phyloP scores from a whole-genome alignment of 1,140 invertebrate genomes.

The Drosophila mojavensis region DNA sequence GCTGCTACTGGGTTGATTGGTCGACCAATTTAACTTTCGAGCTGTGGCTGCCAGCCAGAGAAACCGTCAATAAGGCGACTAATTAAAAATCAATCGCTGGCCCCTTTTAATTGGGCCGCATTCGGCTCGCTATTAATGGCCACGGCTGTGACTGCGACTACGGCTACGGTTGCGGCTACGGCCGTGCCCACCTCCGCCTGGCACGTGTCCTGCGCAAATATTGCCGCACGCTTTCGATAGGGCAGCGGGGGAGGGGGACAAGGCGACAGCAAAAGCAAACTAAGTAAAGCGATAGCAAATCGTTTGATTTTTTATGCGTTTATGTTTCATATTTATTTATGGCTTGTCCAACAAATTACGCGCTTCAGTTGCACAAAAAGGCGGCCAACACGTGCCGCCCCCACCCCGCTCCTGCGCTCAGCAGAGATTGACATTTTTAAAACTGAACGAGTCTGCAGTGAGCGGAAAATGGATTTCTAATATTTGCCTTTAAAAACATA shows the following conservation, averaged over 20 bases:
- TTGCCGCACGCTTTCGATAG: slow-evolving; percentile 23
- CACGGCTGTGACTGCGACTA: background rate
- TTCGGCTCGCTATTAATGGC: slow-evolving; percentile 48
- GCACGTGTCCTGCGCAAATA: slow-evolving; percentile 64
- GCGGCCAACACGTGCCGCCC: slow-evolving; percentile 69
- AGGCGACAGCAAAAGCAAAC: slow-evolving; percentile 10
- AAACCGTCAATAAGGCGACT: slow-evolving; percentile 40
- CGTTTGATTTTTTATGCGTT: slow-evolving; percentile 65
- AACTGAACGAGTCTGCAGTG: slow-evolving; percentile 80
- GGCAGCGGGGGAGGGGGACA: background rate
- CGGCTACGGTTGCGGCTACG: too few species aligned
- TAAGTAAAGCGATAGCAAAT: slow-evolving; percentile 53
- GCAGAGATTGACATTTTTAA: slow-evolving; percentile 66
- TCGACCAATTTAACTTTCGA: slow-evolving; percentile 53
- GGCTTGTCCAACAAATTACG: slow-evolving; percentile 80
- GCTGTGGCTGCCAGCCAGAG: slow-evolving; percentile 10
- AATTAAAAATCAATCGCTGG: slow-evolving; percentile 76
- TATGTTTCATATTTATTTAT: slow-evolving; percentile 77
- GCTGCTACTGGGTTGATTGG: slow-evolving; percentile 55
- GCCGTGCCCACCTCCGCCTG: background rate
- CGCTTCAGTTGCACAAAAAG: slow-evolving; percentile 78
- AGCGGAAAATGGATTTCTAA: slow-evolving; percentile 84
- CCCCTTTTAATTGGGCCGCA: slow-evolving; percentile 54
- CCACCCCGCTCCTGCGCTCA: background rate
- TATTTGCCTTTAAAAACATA: slow-evolving; percentile 63